Base-by-base conservation (phyloP, 1,140 invertebrate genomes). In the Phortica variegata region DNA sequence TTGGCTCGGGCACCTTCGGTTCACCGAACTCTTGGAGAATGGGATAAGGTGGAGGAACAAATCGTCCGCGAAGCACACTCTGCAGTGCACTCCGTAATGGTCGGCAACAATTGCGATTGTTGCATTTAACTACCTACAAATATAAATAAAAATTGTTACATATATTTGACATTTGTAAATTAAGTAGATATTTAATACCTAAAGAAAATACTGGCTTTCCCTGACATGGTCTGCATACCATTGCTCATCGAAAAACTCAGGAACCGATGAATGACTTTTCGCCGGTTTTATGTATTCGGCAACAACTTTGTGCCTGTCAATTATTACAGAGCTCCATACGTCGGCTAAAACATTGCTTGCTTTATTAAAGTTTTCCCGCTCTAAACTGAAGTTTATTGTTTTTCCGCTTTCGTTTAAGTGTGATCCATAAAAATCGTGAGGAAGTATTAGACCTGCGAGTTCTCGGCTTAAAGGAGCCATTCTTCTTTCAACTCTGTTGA, bases 371-470 rank as follows among this genome's bases (percentile, higher is more conserved):
- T 77, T 77, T 44, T 60, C 48, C 42, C 52, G 56, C 49, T 76
- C 74, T 18, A 76, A 47, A 23, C 74, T 58, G 47, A 52, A 31
- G 52, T 77, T 60, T 21, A 66, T 68, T 53, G 69, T 78, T 57
- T 54, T 58, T 10, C 61, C 58, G 18, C 47, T 29, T 12, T 45
- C 53, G 52, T 78, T 56, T 19, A 78, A 52, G 52, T 68, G 57
- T 46, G 44, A 34, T 21, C 60, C 59, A 46, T 49, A 73, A 48
- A 47, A 17, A 44, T 73, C 58, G 54, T 68, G 47, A 0, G 54
- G 54, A 19, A 71, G 36, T 44, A 73, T 50, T 18, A 74, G 3
- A 20, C 65, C 61, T 13, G 58, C 17, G 26, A 72, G 49, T 44
- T 66, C 49, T 17, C 60, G 43, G 34, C 60, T 66, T 18, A 69